A percentile compares a stretch with the other conserved stretches of the same genome.
Conservation (phyloP, 2,888 invertebrate genomes). For the Hypomecis atomaria region DNA sequence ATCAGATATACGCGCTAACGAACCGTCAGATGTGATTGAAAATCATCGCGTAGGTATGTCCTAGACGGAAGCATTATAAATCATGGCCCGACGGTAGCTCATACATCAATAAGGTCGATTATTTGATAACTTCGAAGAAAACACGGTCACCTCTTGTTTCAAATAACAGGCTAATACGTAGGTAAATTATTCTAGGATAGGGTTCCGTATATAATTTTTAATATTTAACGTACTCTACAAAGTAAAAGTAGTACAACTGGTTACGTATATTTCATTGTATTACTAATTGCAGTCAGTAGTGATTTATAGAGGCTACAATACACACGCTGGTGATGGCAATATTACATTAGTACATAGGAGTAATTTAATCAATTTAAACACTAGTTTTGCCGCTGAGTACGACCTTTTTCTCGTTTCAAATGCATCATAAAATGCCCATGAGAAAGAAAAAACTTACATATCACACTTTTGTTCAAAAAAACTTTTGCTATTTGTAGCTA, state of each 20-base stretch:
- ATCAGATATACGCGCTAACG: constrained; percentile 77
- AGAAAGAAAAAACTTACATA: too few species aligned
- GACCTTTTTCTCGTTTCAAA: too few species aligned
- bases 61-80: constrained; percentile 83
- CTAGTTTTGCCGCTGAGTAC: too few species aligned
- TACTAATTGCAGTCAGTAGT: too few species aligned
- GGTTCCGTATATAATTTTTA: constrained; percentile 22
- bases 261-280: too few species aligned
- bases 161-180: constrained; percentile 44
- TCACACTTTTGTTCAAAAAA: too few species aligned
- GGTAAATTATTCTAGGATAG: constrained; percentile 31
- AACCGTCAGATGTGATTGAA: constrained; percentile 83
- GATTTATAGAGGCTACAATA: too few species aligned
- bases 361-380: too few species aligned
- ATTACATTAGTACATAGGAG: too few species aligned
- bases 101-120: constrained; percentile 83
- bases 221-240: background rate
- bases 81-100: constrained; percentile 78
- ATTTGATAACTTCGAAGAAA: constrained; percentile 77
- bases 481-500: too few species aligned
- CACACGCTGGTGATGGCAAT: too few species aligned
- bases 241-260: background rate
- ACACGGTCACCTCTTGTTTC: constrained; percentile 64
- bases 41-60: constrained; percentile 82
- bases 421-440: too few species aligned